Evolutionary conservation across 2,888 invertebrate species (phyloP).

Genomic region (Nomada ruficornis): DNA sequence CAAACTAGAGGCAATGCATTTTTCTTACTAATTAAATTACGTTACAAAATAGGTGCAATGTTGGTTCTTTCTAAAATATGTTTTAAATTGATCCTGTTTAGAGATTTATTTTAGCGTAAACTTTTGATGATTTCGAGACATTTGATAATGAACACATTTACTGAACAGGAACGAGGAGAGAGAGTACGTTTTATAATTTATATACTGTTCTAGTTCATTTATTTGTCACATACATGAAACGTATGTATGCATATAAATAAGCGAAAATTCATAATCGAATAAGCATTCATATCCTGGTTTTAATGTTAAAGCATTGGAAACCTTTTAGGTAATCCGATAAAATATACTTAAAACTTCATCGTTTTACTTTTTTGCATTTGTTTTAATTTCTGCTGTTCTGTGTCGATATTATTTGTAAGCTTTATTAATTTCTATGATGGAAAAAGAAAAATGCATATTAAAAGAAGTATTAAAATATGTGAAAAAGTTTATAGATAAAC

Average conservation of each 20-base stretch:
- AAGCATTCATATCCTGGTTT: no score
- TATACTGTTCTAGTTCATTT: not conserved
- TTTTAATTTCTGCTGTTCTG: not conserved
- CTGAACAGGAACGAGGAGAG: not conserved
- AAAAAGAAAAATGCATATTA: slow-evolving; percentile 58
- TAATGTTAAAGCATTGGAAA: no score
- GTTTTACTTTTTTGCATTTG: not conserved
- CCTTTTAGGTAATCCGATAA: no score
- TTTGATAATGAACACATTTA: not conserved
- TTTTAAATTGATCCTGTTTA: not conserved
- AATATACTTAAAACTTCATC: no score
- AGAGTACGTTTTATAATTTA: not conserved
- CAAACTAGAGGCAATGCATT: slow-evolving; percentile 56
- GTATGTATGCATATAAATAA: no score
- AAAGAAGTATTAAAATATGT: slow-evolving; percentile 22
- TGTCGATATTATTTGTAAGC: not conserved
- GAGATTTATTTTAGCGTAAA: not conserved
- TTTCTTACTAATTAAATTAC: slow-evolving; percentile 44
- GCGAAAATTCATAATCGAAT: no score
- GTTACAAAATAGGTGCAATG: not conserved
- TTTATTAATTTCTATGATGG: slow-evolving; percentile 4
- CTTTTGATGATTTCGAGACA: not conserved
- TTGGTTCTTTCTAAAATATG: not conserved
- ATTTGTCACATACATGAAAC: no score
- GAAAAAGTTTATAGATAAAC: slow-evolving; percentile 14